These are phyloP conservation scores for Crotalus tigris DNA, from an alignment of 2,113 vertebrate genomes.

Conservation along the genomic window DNA sequence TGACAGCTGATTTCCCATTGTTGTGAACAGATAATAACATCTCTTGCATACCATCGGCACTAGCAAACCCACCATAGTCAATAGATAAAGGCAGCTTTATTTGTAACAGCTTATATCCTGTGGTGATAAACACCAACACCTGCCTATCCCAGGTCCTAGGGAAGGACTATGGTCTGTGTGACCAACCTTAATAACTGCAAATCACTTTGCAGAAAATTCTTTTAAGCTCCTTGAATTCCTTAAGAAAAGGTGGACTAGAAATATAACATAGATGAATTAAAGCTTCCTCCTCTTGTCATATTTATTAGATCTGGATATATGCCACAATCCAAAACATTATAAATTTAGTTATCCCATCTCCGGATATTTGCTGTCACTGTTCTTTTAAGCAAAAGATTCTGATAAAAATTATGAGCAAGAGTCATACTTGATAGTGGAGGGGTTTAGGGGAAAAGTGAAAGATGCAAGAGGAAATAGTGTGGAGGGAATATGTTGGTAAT, in stretches of 20 bases:
- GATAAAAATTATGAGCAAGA: not conserved
- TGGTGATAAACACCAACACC: not conserved
- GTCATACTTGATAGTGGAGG: not conserved
- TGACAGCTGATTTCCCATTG: not conserved
- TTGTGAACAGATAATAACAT: not conserved
- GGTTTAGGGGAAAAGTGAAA: conserved; percentile 4
- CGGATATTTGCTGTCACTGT: not conserved
- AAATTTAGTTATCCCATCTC: not conserved
- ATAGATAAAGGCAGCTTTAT: not conserved
- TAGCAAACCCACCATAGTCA: not conserved
- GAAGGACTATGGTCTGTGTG: not conserved
- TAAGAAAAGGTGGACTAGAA: not conserved
- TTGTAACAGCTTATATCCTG: not conserved
- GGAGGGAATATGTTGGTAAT: conserved; percentile 33
- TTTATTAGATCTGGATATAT: not conserved
- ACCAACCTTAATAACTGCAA: not conserved
- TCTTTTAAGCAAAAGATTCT: not conserved
- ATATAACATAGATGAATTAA: not conserved
- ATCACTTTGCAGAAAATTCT: not conserved
- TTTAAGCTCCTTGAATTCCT: not conserved
- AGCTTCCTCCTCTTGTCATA: not conserved
- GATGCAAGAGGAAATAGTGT: conserved; percentile 38
- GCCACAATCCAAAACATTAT: not conserved
- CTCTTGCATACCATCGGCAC: not conserved
- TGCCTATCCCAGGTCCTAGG: not conserved